Evolutionary conservation across 2,888 invertebrate genomes (phyloP).

Genomic region (Andricus quercusramuli): DNA sequence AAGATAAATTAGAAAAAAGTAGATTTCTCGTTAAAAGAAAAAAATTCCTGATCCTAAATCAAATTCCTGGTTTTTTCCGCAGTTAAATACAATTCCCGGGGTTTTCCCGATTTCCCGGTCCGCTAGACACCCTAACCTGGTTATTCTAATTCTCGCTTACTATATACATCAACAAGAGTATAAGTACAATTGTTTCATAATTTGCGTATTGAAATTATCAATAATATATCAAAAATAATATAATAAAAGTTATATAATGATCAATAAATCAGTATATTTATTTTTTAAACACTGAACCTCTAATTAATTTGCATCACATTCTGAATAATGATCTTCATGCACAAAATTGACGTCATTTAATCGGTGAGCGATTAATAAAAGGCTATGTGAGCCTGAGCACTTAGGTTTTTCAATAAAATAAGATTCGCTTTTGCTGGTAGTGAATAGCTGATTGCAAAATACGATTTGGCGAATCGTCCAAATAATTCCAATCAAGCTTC

Average conservation of each 20-base stretch:
- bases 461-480: background rate
- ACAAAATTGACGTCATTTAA: conserved; percentile 7
- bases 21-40: too few species aligned
- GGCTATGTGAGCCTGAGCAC: too few species aligned
- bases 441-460: conserved; percentile 7
- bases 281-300: background rate
- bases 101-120: too few species aligned
- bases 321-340: background rate
- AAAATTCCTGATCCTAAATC: too few species aligned
- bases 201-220: too few species aligned
- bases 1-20: too few species aligned
- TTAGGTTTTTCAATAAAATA: background rate
- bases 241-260: background rate
- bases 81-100: too few species aligned
- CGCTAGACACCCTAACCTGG: too few species aligned
- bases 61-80: too few species aligned
- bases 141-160: too few species aligned
- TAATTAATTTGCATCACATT: background rate
- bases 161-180: too few species aligned
- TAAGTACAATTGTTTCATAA: too few species aligned
- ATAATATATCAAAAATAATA: background rate
- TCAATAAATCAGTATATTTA: background rate
- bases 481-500: conserved; percentile 14
- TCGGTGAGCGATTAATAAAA: background rate
- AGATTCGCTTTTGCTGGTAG: background rate